phyloP scores from a whole-genome alignment of 2,888 invertebrate genomes.

The Zootermopsis nevadensis region DNA sequence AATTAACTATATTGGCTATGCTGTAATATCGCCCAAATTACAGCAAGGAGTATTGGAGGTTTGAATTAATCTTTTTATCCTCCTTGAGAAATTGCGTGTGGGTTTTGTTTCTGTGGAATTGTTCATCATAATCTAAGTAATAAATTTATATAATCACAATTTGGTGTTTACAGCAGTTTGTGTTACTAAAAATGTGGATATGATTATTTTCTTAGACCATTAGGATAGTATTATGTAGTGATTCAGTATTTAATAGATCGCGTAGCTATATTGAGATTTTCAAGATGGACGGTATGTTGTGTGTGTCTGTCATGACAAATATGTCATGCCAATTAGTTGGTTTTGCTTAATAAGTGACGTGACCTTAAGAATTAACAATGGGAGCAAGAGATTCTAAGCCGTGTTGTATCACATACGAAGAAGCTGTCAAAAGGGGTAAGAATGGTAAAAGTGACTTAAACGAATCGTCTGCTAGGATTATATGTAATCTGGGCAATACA shows the following conservation, averaged over 20 bases:
- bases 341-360: conserved; percentile 15
- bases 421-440: conserved; percentile 86
- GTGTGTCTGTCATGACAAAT: conserved; percentile 46
- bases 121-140: too few relatives aligned
- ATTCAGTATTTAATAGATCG: not conserved
- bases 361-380: conserved; percentile 67
- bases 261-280: conserved; percentile 22
- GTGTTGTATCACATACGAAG: conserved; percentile 87
- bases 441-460: conserved; percentile 14
- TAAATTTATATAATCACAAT: too few relatives aligned
- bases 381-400: conserved; percentile 92
- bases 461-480: conserved; percentile 23
- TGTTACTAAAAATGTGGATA: too few relatives aligned
- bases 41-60: too few relatives aligned
- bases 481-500: not conserved
- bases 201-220: too few relatives aligned
- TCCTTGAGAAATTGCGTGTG: too few relatives aligned
- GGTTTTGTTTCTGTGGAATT: too few relatives aligned
- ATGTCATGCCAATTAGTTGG: conserved; percentile 40
- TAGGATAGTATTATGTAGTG: not conserved
- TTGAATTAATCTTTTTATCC: too few relatives aligned
- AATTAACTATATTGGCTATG: too few relatives aligned
- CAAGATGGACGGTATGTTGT: conserved; percentile 41
- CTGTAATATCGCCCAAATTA: too few relatives aligned
- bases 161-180: too few relatives aligned